A percentile compares a stretch with the other conserved stretches of the same genome.
Evolutionary conservation across 2,888 invertebrate species (phyloP).

Genomic region (Diarsia brunnea): DNA sequence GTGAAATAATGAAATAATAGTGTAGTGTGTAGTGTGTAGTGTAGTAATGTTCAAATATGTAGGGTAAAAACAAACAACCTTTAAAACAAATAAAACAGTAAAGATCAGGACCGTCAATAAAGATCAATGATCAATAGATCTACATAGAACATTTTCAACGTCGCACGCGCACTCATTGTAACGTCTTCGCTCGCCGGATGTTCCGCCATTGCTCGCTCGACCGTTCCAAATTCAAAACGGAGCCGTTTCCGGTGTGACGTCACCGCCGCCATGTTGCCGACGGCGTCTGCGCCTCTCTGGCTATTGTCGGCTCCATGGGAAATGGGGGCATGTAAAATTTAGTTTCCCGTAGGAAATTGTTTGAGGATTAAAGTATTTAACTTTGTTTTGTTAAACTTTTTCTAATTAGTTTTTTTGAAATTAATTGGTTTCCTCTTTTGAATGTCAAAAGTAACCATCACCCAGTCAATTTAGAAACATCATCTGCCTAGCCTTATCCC

Average conservation of each 20-base stretch:
- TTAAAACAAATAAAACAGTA: constrained; percentile 58
- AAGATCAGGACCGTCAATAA: constrained; percentile 65
- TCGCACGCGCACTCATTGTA: constrained; percentile 86
- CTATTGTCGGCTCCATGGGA: constrained; percentile 81
- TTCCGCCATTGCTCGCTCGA: constrained; percentile 90
- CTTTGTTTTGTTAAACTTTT: constrained; percentile 49
- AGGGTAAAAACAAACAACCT: constrained; percentile 17
- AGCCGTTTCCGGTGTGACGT: constrained; percentile 90
- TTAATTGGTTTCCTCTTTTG: constrained; percentile 19
- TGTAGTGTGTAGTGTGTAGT: too few species aligned
- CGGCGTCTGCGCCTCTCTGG: constrained; percentile 80
- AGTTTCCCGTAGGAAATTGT: constrained; percentile 84
- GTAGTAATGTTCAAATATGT: not conserved
- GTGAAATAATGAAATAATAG: too few species aligned
- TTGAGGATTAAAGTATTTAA: constrained; percentile 66
- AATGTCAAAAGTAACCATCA: not conserved
- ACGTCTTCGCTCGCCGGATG: constrained; percentile 90
- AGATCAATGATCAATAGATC: constrained; percentile 70
- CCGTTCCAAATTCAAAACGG: constrained; percentile 91
- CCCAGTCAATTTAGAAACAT: not conserved
- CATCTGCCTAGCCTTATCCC: too few species aligned
- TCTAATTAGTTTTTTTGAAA: constrained; percentile 26
- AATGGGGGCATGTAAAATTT: constrained; percentile 86
- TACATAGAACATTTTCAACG: constrained; percentile 72
- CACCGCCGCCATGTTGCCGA: constrained; percentile 85